phyloP scores from a whole-genome alignment of 2,888 invertebrate genomes.

The Leptinotarsa rubiginosa region DNA sequence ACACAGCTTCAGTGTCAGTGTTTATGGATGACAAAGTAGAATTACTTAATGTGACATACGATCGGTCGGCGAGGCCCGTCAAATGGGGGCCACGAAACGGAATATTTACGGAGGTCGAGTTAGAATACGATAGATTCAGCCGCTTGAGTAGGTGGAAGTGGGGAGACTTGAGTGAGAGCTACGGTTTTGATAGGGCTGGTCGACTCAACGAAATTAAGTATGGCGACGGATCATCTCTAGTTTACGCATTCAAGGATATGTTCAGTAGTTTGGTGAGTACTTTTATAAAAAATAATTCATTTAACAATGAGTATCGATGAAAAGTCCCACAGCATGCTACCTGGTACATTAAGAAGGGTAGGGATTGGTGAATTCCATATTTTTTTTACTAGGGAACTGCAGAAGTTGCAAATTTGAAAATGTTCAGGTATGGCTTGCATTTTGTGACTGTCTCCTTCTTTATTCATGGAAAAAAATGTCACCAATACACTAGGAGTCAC shows the following conservation, averaged over 20 bases:
- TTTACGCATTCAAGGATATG: slow-evolving; percentile 93
- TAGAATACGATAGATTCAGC: slow-evolving; percentile 93
- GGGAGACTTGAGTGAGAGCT: slow-evolving; percentile 91
- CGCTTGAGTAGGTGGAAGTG: slow-evolving; percentile 91
- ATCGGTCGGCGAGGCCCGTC: slow-evolving; percentile 84
- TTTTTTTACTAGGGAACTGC: too few relatives aligned
- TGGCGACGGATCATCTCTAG: slow-evolving; percentile 89
- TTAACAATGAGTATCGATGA: too few relatives aligned
- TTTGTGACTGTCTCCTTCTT: too few relatives aligned
- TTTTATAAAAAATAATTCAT: background rate
- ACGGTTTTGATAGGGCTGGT: slow-evolving; percentile 91
- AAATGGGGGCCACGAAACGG: slow-evolving; percentile 89
- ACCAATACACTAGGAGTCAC: too few relatives aligned
- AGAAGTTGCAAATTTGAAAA: too few relatives aligned
- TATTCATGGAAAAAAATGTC: too few relatives aligned
- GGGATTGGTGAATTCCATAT: too few relatives aligned
- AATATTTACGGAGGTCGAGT: slow-evolving; percentile 88
- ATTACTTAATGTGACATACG: slow-evolving; percentile 87
- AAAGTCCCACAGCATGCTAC: too few relatives aligned
- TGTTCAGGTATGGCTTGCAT: too few relatives aligned
- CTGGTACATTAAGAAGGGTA: too few relatives aligned
- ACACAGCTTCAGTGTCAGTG: slow-evolving; percentile 85
- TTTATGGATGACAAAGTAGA: slow-evolving; percentile 90
- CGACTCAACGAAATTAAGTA: slow-evolving; percentile 90
- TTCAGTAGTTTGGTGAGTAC: slow-evolving; percentile 79